Conservation (phyloP, 2,797 vertebrate species). For the Adelosebastes latens region DNA sequence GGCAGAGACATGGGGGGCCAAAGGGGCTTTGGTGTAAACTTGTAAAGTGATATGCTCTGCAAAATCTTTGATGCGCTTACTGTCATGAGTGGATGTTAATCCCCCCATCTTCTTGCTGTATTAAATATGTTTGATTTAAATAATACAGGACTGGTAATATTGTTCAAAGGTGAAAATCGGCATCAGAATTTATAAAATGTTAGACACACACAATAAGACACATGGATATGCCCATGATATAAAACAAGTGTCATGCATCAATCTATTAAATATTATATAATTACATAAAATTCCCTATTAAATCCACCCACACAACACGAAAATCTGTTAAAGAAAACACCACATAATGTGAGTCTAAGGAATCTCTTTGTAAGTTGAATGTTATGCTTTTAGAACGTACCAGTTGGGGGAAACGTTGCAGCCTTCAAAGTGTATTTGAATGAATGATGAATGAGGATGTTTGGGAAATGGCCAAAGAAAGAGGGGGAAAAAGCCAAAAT, state of each 20-base stretch:
- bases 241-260: neutral
- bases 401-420: neutral
- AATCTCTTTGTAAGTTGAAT: neutral
- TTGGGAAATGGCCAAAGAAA: constrained; percentile 60
- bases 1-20: constrained; percentile 29
- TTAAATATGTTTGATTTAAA: constrained; percentile 62
- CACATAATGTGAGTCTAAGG: neutral
- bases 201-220: neutral
- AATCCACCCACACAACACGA: neutral
- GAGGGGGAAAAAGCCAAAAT: constrained; percentile 50
- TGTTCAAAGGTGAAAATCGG: constrained; percentile 17
- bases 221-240: neutral
- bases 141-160: constrained; percentile 38
- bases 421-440: constrained; percentile 58
- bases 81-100: constrained; percentile 65
- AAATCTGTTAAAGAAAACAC: neutral
- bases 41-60: constrained; percentile 57
- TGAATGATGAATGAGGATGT: constrained; percentile 70
- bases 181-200: neutral
- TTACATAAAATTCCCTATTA: neutral
- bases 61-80: constrained; percentile 72
- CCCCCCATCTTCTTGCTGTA: constrained; percentile 50
- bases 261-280: neutral
- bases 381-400: constrained; percentile 19
- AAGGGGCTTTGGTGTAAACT: constrained; percentile 49